Evolutionary conservation across 2,888 invertebrate species (phyloP), one percentile per base, ranked within the genome.

Genomic region (Hirtodrosophila confusa): DNA sequence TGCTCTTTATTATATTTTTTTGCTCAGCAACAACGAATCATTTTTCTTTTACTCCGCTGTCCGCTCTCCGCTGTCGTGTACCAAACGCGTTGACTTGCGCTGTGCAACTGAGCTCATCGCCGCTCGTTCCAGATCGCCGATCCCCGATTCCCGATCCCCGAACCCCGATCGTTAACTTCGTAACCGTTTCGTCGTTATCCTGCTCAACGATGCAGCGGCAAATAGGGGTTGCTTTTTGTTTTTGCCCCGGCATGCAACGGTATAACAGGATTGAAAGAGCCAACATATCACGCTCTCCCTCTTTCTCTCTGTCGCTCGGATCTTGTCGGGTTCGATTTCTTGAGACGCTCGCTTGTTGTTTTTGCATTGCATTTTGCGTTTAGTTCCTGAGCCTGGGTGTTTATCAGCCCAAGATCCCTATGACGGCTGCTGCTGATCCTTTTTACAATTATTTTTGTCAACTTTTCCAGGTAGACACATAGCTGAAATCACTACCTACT

Each of bases 91-190:
- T 76, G 85, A 78, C 86, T 78, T 83, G 76, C 77, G 74, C 69
- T 80, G 75, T 77, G 78, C 71, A 89, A 89, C 89, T 89, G 84
- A 90, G 78, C 84, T 75, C 69, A 65, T 67, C 78, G 72, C 47
- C 56, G 63, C 49, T 67, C 83, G 84, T 85, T 85, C 88, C 88
- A 85, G 84, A 83, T 85, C 88, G 88, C 58, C 86, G 84, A 84
- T 68, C 87, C 78, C 80, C 70, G 80, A 43, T 11, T 8, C 31
- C 35, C 67, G 50, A 47, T 12, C 11, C 27, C 48, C 17, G 40
- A 36, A 17, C 17, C 36, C 51, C 36, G 70, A 10, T 71, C 50
- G 64, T 65, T 45, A 12, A 12, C 40, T 62, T 40, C 51, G 50
- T 33, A 17, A 47, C 29, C 9, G 36, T 10, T 11, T 31, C 27